Percentiles rank a stretch among this genome's conserved stretches.
phyloP scores from a whole-genome alignment of 2,113 vertebrate genomes.

The Myrmecophaga tridactyla region DNA sequence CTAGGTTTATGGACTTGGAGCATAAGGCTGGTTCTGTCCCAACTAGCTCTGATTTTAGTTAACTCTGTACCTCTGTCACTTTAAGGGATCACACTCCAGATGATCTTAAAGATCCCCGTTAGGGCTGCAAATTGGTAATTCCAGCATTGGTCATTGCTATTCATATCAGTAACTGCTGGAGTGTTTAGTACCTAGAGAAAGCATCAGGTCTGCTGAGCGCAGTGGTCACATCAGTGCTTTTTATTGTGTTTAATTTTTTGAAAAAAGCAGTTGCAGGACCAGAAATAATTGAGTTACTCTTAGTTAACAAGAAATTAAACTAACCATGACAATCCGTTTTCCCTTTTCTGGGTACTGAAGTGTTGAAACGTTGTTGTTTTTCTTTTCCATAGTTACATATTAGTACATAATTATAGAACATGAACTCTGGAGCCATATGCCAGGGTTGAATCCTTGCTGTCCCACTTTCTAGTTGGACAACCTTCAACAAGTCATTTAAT shows the following conservation, averaged over 20 bases:
- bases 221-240: fast-evolving
- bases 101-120: background rate
- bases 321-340: background rate
- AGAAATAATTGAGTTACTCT: background rate
- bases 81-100: background rate
- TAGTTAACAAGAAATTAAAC: background rate
- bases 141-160: fast-evolving
- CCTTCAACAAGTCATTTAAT: background rate
- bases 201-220: background rate
- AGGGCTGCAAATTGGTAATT: background rate
- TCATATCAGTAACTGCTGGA: background rate
- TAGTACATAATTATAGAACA: background rate
- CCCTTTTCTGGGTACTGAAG: background rate
- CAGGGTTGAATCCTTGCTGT: background rate
- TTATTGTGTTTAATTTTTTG: background rate
- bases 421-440: background rate
- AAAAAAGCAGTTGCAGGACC: background rate
- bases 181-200: background rate
- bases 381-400: background rate
- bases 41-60: background rate
- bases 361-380: background rate
- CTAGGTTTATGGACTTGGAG: background rate
- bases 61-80: background rate
- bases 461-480: background rate
- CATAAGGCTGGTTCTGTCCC: background rate